phyloP scores from a whole-genome alignment of 2,888 invertebrate genomes.

The Helleia helle region DNA sequence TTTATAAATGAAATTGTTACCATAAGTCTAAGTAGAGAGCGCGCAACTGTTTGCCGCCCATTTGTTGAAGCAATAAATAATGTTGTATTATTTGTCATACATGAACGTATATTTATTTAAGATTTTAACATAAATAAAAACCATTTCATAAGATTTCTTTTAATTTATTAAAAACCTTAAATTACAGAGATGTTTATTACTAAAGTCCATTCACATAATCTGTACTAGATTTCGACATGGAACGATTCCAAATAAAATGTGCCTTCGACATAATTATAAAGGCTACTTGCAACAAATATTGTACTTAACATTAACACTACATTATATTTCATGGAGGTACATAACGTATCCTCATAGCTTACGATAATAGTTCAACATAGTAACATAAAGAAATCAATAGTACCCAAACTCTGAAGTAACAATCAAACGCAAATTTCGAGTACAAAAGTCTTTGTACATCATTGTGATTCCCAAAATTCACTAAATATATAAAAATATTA shows the following conservation, averaged over 20 bases:
- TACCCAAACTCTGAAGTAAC: conserved; percentile 17
- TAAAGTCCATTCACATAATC: conserved; percentile 48
- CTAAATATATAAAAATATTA: conserved; percentile 45
- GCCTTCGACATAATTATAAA: conserved; percentile 49
- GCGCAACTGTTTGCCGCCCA: not conserved
- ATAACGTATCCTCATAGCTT: conserved; percentile 5
- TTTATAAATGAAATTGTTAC: conserved; percentile 27
- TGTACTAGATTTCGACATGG: conserved; percentile 53
- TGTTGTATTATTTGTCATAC: conserved; percentile 5
- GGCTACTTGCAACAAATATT: conserved; percentile 60
- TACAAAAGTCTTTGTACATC: conserved; percentile 34
- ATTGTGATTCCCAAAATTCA: conserved; percentile 26
- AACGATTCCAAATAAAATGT: conserved; percentile 57
- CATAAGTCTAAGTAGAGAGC: not conserved
- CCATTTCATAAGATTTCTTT: conserved; percentile 18
- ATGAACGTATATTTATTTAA: conserved; percentile 7
- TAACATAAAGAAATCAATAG: conserved; percentile 14
- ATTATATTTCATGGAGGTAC: conserved; percentile 29
- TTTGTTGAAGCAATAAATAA: not conserved
- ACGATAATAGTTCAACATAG: conserved; percentile 9
- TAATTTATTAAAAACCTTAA: conserved; percentile 68
- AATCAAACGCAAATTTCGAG: conserved; percentile 32
- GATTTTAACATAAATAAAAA: conserved; percentile 6
- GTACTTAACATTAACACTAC: conserved; percentile 65
- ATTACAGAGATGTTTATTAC: conserved; percentile 60